Base-by-base conservation (phyloP, 2,113 vertebrate genomes). In the Tachysurus vachellii region DNA sequence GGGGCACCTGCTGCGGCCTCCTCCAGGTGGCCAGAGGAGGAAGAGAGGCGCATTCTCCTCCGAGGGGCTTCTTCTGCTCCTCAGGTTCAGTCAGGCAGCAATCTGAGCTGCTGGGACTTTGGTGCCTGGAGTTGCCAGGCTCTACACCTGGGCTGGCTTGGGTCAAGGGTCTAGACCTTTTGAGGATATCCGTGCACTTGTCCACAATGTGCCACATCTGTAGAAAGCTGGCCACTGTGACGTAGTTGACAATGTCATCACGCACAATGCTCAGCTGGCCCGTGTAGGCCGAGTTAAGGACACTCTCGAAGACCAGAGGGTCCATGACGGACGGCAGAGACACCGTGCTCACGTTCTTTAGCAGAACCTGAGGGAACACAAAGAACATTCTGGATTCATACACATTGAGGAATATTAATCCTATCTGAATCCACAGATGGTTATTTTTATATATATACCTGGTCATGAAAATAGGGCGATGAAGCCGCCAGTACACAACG, bases 151-250 rank as follows among this genome's bases (percentile, higher is more conserved):
- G 71, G 50, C 71, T 87, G 81, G 62, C 82, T 61, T 87, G 86
- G 28, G 61, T 79, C 59, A 84, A 62, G 66, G 86, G 73, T 83
- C 86, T 47, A 1, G 86, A 79, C 31, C 86, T 57, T 31, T 94
- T 95, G 14, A 98, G 96, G 79, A 99, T 96, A 92, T 97, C 97
- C 0, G 97, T 97, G 93, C 97, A 98, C 89, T 97, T 98, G 91
- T 99, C 97, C 92, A 98, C 97, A 1, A 98, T 97, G 93, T 99
- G 97, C 97, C 97, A 99, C 97, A 99, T 98, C 92, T 99, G 97
- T 44, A 99, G 96, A 83, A 98, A 97, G 75, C 97, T 98, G 23
- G 97, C 97, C 91, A 99, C 97, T 0, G 97, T 98, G 85, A 98
- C 94, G 92, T 97, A 97, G 94, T 97, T 97, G 86, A 98, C 97